phyloP scores from a whole-genome alignment of 2,888 invertebrate species.

The Conchocele bisecta region DNA sequence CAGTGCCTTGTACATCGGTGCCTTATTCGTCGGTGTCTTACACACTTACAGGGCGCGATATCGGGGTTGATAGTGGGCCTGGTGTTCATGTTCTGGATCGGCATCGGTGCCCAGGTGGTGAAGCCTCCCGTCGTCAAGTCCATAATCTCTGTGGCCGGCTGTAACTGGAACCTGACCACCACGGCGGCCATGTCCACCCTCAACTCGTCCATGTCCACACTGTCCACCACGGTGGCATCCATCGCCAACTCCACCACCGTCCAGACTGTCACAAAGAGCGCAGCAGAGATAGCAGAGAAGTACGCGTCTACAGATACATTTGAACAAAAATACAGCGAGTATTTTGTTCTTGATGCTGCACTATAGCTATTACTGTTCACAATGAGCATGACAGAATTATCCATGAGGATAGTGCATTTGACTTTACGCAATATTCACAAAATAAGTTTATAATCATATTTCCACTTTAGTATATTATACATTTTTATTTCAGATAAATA shows the following conservation, averaged over 20 bases:
- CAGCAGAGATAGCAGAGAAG: conserved; percentile 35
- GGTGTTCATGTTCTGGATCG: conserved; percentile 90
- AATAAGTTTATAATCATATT: no score
- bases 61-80: conserved; percentile 87
- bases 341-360: no score
- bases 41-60: conserved; percentile 87
- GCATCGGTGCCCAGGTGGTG: conserved; percentile 89
- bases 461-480: no score
- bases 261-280: conserved; percentile 13
- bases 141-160: conserved; percentile 45
- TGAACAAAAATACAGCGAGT: no score
- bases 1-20: not conserved
- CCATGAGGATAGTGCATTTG: no score
- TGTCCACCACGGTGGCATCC: not conserved
- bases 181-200: conserved; percentile 28
- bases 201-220: conserved; percentile 15
- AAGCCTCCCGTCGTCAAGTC: conserved; percentile 54
- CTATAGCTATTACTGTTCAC: no score
- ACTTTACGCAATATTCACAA: no score
- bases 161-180: conserved; percentile 68
- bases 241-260: conserved; percentile 9
- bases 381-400: no score
- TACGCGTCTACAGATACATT: no score
- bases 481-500: no score
- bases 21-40: no score